Base-by-base conservation (phyloP, 2,113 vertebrate genomes). In the Pomatostomus ruficeps region DNA sequence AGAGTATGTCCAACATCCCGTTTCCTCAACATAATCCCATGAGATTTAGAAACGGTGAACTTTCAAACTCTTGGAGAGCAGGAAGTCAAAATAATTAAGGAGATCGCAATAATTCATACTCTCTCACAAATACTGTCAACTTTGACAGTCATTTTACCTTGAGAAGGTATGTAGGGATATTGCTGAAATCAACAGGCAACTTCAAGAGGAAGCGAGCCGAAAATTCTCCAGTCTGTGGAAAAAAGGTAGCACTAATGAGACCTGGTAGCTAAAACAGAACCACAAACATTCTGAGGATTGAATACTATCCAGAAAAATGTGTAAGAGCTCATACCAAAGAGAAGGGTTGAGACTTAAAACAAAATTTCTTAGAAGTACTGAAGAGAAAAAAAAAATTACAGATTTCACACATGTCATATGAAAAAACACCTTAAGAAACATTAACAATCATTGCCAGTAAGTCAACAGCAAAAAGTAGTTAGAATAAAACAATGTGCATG, bases 151-250 rank as follows among this genome's bases (percentile, higher is more conserved):
- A 61, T 93, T 95, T 98, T 99, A 99, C 99, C 99, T 99, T 99
- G 54, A 99, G 98, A 89, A 99, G 99, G 95, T 99, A 99, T 58
- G 99, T 98, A 6, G 99, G 99, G 97, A 99, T 99, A 97, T 99
- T 99, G 98, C 98, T 99, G 97, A 99, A 99, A 97, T 99, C 99
- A 73, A 99, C 99, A 4, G 99, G 99, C 59, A 99, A 98, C 96
- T 99, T 99, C 88, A 99, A 98, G 89, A 99, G 99, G 93, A 99
- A 99, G 31, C 99, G 99, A 89, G 99, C 99, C 10, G 99, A 99
- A 95, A 99, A 99, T 98, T 99, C 99, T 92, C 99, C 99, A 26
- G 99, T 99, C 99, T 99, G 98, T 42, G 93, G 85, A 95, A 95
- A 97, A 84, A 94, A 88, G 48, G 31, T 75, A 71, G 89, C 19